A percentile compares a stretch with the other conserved stretches of the same genome.
Conservation (phyloP, 2,113 vertebrate species). For the Gopherus flavomarginatus region DNA sequence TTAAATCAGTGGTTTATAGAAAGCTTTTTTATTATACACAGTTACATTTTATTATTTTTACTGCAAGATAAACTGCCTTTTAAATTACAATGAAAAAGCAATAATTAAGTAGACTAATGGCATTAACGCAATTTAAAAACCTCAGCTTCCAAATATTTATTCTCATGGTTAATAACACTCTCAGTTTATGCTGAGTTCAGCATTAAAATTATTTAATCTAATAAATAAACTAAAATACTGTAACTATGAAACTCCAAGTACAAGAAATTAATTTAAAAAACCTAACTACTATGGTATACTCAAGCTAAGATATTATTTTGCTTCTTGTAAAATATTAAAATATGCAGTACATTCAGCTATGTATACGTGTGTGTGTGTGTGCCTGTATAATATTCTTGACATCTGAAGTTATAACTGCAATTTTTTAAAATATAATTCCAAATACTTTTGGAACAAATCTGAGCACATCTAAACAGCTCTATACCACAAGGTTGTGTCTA, state of each 20-base stretch:
- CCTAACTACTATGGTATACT: not conserved
- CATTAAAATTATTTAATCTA: constrained; percentile 53
- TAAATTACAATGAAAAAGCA: constrained; percentile 60
- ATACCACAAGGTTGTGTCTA: fast-evolving
- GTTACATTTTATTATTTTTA: constrained; percentile 56
- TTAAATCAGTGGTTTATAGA: constrained; percentile 55
- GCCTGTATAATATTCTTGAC: not conserved
- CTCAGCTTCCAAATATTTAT: constrained; percentile 61
- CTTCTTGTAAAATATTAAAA: not conserved
- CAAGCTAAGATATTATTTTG: constrained; percentile 9
- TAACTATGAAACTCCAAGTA: constrained; percentile 15
- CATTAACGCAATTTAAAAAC: constrained; percentile 12
- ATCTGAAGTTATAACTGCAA: not conserved
- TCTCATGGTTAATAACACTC: constrained; percentile 23
- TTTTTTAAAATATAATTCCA: not conserved
- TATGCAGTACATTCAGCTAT: not conserved
- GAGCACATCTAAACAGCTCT: not conserved
- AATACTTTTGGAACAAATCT: fast-evolving
- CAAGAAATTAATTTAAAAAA: constrained; percentile 40
- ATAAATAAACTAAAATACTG: constrained; percentile 19
- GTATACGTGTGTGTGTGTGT: too few relatives aligned
- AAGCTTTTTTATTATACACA: constrained; percentile 28
- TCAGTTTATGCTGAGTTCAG: constrained; percentile 20
- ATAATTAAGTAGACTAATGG: constrained; percentile 59
- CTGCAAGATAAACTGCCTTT: constrained; percentile 54